A percentile compares a stretch with the other conserved stretches of the same genome.
These are phyloP conservation scores for Penaeus monodon DNA, from an alignment of 2,888 invertebrate species.

Conservation along the genomic window DNA sequence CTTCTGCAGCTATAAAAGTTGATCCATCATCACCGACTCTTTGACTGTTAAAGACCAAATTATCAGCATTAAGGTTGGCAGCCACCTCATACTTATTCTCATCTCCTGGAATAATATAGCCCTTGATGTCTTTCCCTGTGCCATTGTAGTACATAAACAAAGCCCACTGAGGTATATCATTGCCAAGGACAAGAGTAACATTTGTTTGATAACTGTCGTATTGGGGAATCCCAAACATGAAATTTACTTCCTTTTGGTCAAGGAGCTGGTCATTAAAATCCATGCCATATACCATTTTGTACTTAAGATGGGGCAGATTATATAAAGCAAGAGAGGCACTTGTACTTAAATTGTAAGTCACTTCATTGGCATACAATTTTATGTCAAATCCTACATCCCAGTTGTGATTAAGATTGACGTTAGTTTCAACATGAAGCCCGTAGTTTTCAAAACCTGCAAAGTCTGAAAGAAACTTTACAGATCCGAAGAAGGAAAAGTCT, in stretches of 20 bases:
- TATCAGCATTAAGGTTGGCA: constrained; percentile 13
- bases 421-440: constrained; percentile 17
- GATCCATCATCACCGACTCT: constrained; percentile 12
- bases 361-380: not conserved
- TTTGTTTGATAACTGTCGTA: not conserved
- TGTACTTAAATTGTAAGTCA: not conserved
- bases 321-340: constrained; percentile 20
- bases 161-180: constrained; percentile 1
- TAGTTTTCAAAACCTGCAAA: constrained; percentile 22
- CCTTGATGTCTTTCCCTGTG: constrained; percentile 7
- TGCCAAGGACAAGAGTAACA: not conserved
- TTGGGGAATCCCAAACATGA: not conserved
- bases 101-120: constrained; percentile 4
- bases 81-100: constrained; percentile 26
- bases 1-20: constrained; percentile 33
- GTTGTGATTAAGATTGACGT: not conserved
- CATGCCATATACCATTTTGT: constrained; percentile 9
- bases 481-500: constrained; percentile 30
- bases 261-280: not conserved
- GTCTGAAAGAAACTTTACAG: constrained; percentile 17
- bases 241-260: constrained; percentile 29
- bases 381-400: constrained; percentile 12
- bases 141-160: constrained; percentile 11
- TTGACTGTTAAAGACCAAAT: constrained; percentile 16
- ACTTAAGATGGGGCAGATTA: constrained; percentile 14